Conservation (phyloP, 1,140 invertebrate genomes). For the Sminthurinus signatus region DNA sequence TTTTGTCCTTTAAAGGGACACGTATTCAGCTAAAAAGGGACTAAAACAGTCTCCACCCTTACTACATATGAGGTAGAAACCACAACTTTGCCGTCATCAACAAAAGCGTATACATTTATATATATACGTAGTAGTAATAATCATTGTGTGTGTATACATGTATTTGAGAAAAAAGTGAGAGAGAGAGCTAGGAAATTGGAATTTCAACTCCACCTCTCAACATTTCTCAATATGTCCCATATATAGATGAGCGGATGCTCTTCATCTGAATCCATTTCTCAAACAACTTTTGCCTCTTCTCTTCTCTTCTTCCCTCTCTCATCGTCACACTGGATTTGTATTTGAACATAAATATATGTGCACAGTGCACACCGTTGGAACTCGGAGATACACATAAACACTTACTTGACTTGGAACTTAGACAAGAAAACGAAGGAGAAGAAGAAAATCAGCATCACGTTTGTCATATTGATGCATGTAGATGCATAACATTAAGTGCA, state of each 20-base stretch:
- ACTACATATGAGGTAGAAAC: slow-evolving; percentile 18
- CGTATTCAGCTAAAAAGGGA: slow-evolving; percentile 26
- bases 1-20: slow-evolving; percentile 33
- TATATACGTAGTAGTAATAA: too few relatives aligned
- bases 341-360: too few relatives aligned
- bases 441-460: too few relatives aligned
- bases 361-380: too few relatives aligned
- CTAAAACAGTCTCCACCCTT: slow-evolving; percentile 34
- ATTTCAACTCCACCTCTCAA: slow-evolving; percentile 38
- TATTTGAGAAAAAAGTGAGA: too few relatives aligned
- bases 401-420: neutral
- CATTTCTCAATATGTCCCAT: slow-evolving; percentile 39
- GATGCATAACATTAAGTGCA: too few relatives aligned
- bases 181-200: too few relatives aligned
- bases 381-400: neutral
- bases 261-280: slow-evolving; percentile 19
- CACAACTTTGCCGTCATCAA: slow-evolving; percentile 35
- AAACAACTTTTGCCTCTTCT: neutral
- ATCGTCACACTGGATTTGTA: too few relatives aligned
- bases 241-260: slow-evolving; percentile 29
- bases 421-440: too few relatives aligned
- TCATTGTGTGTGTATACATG: too few relatives aligned
- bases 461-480: too few relatives aligned
- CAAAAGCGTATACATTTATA: too few relatives aligned
- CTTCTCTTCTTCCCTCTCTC: neutral